Conservation (phyloP, 2,888 invertebrate species). For the Polylopha cassiicola region DNA sequence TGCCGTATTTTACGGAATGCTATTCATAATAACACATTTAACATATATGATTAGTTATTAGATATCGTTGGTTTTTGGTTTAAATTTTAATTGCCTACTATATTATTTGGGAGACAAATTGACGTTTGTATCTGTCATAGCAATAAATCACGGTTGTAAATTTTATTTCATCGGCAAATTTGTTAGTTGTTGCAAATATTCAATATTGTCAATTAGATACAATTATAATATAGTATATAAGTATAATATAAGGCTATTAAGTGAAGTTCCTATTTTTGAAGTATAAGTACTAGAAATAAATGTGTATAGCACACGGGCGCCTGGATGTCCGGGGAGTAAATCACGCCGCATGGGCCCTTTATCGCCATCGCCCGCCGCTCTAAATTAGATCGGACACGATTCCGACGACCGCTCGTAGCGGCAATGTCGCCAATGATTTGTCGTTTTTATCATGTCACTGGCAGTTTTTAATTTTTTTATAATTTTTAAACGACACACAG, state of each 20-base stretch:
- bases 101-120: too few species aligned
- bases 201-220: too few species aligned
- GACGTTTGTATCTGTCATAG: too few species aligned
- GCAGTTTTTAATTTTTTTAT: conserved; percentile 23
- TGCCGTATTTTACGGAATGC: conserved; percentile 7
- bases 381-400: conserved; percentile 57
- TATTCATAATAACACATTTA: conserved; percentile 13
- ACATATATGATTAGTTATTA: conserved; percentile 4
- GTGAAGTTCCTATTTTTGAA: too few species aligned
- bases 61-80: not conserved
- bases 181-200: too few species aligned
- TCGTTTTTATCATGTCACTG: conserved; percentile 46
- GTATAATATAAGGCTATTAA: too few species aligned
- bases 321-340: conserved; percentile 49
- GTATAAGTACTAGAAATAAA: not conserved
- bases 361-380: conserved; percentile 46
- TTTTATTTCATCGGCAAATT: too few species aligned
- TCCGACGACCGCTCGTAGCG: conserved; percentile 28
- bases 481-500: conserved; percentile 25
- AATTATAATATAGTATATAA: too few species aligned
- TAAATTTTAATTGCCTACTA: conserved; percentile 1
- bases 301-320: conserved; percentile 24
- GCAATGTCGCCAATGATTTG: conserved; percentile 43
- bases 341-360: conserved; percentile 59
- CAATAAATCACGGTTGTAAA: too few species aligned